A percentile compares a stretch with the other conserved stretches of the same genome.
Conservation (phyloP, 37 sponge, comb jelly and placozoan species). For the Haliclona indistincta region DNA sequence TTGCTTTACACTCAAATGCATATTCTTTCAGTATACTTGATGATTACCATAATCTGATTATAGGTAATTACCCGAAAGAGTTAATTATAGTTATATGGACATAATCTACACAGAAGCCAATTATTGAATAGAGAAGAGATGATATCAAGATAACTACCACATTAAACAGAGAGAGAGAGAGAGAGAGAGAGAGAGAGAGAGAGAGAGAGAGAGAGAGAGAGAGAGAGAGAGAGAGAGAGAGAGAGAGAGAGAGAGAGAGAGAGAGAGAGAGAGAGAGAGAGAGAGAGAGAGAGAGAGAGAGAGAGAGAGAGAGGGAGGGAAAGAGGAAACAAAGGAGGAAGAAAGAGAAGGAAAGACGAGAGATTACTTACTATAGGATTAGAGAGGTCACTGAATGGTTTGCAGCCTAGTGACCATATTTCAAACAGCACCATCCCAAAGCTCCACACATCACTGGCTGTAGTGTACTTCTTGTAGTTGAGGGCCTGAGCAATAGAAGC, state of each 20-base stretch:
- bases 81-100: no score
- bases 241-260: slow-evolving; percentile 10
- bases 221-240: slow-evolving; percentile 4
- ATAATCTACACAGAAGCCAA: no score
- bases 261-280: background rate
- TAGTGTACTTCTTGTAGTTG: slow-evolving; percentile 58
- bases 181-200: no score
- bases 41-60: no score
- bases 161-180: no score
- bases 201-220: slow-evolving; percentile 6
- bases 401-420: slow-evolving; percentile 58
- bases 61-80: no score
- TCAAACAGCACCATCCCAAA: slow-evolving; percentile 69
- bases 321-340: background rate
- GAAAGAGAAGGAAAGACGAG: background rate
- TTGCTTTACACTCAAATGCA: no score
- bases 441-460: slow-evolving; percentile 73
- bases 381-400: slow-evolving; percentile 60
- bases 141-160: no score
- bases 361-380: slow-evolving; percentile 53
- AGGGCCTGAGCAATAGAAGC: slow-evolving; percentile 28
- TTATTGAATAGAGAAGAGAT: no score
- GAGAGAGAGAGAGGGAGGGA: background rate
- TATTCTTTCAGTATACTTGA: no score
- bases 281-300: background rate